Percentiles rank a stretch among this genome's conserved stretches.
Conservation (phyloP, 2,888 invertebrate species). For the Abrostola triplasia region DNA sequence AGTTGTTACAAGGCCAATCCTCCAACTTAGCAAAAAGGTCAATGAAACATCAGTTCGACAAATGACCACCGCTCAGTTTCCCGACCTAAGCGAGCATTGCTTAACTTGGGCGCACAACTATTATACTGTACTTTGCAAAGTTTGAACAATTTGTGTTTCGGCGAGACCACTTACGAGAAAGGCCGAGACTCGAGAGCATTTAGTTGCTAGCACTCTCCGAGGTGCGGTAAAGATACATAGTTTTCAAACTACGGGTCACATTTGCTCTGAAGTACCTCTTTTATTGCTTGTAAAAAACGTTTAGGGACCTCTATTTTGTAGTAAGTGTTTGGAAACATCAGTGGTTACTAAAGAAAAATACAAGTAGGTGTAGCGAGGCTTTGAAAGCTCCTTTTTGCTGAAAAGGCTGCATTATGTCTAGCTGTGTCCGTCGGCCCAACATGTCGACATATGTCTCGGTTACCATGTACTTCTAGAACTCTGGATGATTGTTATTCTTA, state of each 20-base stretch:
- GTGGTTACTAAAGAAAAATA: conserved; percentile 7
- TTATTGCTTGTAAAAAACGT: conserved; percentile 39
- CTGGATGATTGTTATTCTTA: too few relatives aligned
- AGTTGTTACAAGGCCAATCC: neutral
- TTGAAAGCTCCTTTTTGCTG: neutral
- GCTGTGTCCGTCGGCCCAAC: neutral
- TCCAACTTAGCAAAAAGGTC: neutral
- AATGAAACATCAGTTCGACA: conserved; percentile 19
- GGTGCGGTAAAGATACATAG: conserved; percentile 29
- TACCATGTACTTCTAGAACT: conserved; percentile 1
- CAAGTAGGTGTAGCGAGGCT: neutral
- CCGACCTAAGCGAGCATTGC: neutral
- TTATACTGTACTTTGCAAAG: conserved; percentile 41
- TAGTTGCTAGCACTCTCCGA: conserved; percentile 31
- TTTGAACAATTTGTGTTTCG: conserved; percentile 41
- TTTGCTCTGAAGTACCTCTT: conserved; percentile 27
- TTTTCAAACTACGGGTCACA: conserved; percentile 18
- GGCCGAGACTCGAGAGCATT: conserved; percentile 23
- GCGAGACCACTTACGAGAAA: conserved; percentile 30
- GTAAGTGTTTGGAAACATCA: conserved; percentile 27
- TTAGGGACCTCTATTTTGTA: conserved; percentile 22
- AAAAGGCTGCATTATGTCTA: neutral
- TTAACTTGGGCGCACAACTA: conserved; percentile 33
- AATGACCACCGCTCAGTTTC: conserved; percentile 12
- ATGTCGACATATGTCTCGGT: neutral